Evolutionary conservation across 2,797 vertebrate genomes (phyloP).

Genomic region (Remorina albescens): DNA sequence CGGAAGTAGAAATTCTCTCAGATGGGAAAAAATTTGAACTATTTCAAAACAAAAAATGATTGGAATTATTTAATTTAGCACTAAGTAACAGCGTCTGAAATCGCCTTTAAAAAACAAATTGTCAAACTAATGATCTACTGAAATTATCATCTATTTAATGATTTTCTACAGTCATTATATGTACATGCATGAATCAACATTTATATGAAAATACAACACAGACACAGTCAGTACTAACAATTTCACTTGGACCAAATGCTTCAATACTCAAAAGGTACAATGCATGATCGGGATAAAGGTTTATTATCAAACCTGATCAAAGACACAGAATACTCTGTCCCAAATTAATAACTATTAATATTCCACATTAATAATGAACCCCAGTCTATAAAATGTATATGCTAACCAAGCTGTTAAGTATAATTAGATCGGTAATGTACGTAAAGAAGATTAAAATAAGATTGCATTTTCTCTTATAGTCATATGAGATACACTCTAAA

Average conservation of each 20-base stretch:
- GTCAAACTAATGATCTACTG: not conserved
- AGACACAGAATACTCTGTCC: not conserved
- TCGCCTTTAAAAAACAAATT: not conserved
- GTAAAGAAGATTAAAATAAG: not conserved
- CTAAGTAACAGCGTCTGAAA: not conserved
- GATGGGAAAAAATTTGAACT: not conserved
- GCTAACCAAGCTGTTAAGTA: not conserved
- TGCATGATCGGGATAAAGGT: conserved; percentile 4
- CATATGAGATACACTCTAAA: not conserved
- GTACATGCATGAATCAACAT: conserved; percentile 3
- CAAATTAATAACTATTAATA: not conserved
- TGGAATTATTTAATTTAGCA: conserved; percentile 1
- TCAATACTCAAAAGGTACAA: conserved; percentile 7
- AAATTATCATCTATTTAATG: conserved; percentile 5
- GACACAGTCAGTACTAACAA: conserved; percentile 6
- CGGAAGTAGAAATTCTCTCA: not conserved
- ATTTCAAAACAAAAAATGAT: not conserved
- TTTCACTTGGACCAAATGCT: not conserved
- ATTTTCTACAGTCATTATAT: conserved; percentile 20
- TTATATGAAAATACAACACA: conserved; percentile 11
- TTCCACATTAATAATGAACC: fast-evolving
- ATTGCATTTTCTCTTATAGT: not conserved
- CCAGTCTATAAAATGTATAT: not conserved
- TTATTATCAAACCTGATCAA: not conserved
- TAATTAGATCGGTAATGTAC: not conserved